Base-by-base conservation (phyloP, 2,888 invertebrate genomes). In the Caenorhabditis sinica region DNA sequence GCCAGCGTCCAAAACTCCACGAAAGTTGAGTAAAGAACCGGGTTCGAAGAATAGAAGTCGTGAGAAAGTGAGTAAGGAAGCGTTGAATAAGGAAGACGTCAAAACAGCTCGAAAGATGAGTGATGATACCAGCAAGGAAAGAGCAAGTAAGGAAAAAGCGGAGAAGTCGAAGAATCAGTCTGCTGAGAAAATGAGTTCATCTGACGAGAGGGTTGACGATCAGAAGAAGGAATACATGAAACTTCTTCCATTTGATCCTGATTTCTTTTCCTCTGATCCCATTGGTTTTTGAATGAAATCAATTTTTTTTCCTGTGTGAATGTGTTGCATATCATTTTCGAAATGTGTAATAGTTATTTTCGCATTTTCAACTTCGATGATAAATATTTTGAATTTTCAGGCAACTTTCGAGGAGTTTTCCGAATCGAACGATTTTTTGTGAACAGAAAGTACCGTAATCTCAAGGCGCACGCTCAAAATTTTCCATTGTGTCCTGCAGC, bases 261-360 rank as follows among this genome's bases (percentile, higher is more conserved):
- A 83, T 25, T 83, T 83, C 68, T 83, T 83, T 45, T 20, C 56
- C 8, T 49, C 61, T 56, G 83, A 83, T 74, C 66, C 76, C 0
- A 73, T 83, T 53, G 83, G 83, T 13, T 83, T 83, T 36, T 83
- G 61, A 72, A 66, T 68, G 30, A 74, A 65, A 13, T 40, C 13
- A 1, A 2, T 40, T 25, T 40, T 40, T 25, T 0, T 23, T 45
- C 5, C 5, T 17, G 2, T 45, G 3, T 15, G 15, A 6, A 45
- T 45, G 15, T 15, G 17, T 17, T 45, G 2, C 15, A 15, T 17
- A 17, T 45, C 15, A 5, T 45, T 45, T 45, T 45, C 4, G 11
- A 45, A 8, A 45, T 17, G 5, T 45, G 1, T 15, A 17, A 17
- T 15, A 45, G 15, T 17, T 25, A 30, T 36, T 36, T 9, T 36